Evolutionary conservation across 2,888 invertebrate genomes (phyloP).

Genomic region (Hemistola chrysoprasaria): DNA sequence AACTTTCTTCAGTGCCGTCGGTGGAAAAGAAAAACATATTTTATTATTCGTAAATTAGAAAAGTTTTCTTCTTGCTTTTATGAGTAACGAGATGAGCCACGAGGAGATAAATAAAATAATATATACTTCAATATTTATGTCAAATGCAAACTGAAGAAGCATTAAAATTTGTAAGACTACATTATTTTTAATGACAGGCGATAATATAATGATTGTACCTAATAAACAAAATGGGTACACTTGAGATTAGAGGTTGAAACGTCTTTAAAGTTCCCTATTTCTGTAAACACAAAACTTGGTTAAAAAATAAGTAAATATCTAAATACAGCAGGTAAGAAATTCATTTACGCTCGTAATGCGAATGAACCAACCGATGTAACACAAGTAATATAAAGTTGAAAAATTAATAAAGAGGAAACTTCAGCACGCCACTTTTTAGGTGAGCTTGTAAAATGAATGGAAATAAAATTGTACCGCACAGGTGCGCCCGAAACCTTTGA

Average conservation of each 20-base stretch:
- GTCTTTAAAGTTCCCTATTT: no score
- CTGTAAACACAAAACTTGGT: not conserved
- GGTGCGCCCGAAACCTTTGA: constrained; percentile 78
- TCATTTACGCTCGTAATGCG: constrained; percentile 42
- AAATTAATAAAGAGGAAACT: constrained; percentile 82
- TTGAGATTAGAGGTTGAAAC: no score
- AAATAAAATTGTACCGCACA: constrained; percentile 80
- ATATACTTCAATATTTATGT: no score
- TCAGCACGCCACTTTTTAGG: constrained; percentile 74
- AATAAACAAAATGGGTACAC: no score
- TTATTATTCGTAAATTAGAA: constrained; percentile 74
- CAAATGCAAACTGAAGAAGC: no score
- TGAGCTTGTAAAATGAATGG: constrained; percentile 80
- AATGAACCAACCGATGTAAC: constrained; percentile 69
- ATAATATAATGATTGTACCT: no score
- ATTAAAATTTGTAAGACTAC: no score
- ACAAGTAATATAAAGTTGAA: constrained; percentile 81
- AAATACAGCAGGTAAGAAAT: constrained; percentile 18
- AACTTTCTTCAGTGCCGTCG: constrained; percentile 60
- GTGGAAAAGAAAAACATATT: constrained; percentile 62
- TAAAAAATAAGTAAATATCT: constrained; percentile 21
- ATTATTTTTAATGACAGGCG: no score
- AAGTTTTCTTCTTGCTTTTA: constrained; percentile 63
- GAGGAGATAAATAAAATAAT: constrained; percentile 37
- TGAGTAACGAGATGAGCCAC: constrained; percentile 50